Evolutionary conservation across 2,797 vertebrate species (phyloP), one percentile per base, ranked within the genome.

Genomic region (Meda fulgida): DNA sequence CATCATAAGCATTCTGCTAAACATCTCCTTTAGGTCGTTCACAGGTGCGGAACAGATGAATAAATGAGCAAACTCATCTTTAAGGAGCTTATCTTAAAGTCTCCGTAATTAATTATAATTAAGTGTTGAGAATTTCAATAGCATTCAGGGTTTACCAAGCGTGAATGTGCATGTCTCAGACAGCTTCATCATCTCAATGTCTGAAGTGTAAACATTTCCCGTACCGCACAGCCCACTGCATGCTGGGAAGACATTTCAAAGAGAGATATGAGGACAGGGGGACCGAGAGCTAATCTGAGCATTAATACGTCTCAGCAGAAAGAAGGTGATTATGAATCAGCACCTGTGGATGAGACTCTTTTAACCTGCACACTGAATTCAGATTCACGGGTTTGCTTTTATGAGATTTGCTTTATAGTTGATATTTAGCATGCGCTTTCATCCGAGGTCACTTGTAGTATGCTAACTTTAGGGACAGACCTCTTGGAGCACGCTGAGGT

Each of bases 231-330:
- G 3, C 53, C 4, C 53, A 16, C 77, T 65, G 60, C 38, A 40
- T 48, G 40, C 77, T 79, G 38, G 40, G 60, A 46, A 46, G 18
- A 63, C 23, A 79, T 46, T 65, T 79, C 60, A 79, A 66, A 79
- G 78, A 66, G 18, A 78, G 55, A 43, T 14, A 72, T 66, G 65
- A 34, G 10, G 10, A 75, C 14, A 0, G 53, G 26, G 5, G 1
- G n/a, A 31, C 21, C 2, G 13, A 67, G 46, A 65, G 46, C 31
- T 53, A 69, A 69, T 67, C 43, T 70, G 8, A 70, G 46, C 19
- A 3, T 23, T 81, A 69, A 70, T 29, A 34, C 1, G 23, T 55
- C 21, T 81, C 46, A 26, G 31, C 66, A 81, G 79, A 70, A 81
- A 70, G 46, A 66, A n/a, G 4, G 23, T 80, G 2, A 80, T 80